Conservation (phyloP, 2,113 vertebrate genomes). For the Cinclus cinclus region DNA sequence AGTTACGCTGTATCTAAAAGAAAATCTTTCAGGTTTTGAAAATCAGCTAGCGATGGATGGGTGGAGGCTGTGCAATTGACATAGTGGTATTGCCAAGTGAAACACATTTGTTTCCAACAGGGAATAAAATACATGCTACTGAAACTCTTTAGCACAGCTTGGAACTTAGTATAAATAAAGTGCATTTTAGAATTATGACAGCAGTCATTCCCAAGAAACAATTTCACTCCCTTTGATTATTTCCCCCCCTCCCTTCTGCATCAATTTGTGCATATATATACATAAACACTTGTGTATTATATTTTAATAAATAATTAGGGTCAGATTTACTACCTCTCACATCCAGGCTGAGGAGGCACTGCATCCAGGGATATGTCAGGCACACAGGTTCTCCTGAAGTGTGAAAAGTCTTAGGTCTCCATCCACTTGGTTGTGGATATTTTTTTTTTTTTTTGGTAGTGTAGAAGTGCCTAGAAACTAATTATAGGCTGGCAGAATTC, state of each 20-base stretch:
- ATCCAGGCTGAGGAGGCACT: background rate
- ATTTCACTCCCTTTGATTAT: conserved; percentile 9
- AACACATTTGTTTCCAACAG: conserved; percentile 56
- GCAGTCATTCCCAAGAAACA: conserved; percentile 24
- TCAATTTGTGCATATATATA: background rate
- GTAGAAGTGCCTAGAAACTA: background rate
- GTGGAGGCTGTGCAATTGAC: conserved; percentile 61
- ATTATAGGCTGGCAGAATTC: background rate
- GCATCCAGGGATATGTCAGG: background rate
- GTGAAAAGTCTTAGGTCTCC: background rate
- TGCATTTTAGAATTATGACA: conserved; percentile 26
- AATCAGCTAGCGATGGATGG: conserved; percentile 42
- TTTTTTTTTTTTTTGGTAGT: background rate
- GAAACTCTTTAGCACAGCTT: conserved; percentile 50
- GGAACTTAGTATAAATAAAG: conserved; percentile 37
- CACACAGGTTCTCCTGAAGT: background rate
- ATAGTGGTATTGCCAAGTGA: conserved; percentile 54
- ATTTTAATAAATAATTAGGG: background rate
- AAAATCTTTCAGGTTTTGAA: conserved; percentile 59
- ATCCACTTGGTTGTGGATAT: background rate
- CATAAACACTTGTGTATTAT: background rate
- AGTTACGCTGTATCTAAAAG: conserved; percentile 61
- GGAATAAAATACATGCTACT: conserved; percentile 64
- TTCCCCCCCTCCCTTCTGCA: background rate
- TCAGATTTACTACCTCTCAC: background rate